phyloP scores from a whole-genome alignment of 35 echinoderm and acorn worm species.

The Lytechinus variegatus region DNA sequence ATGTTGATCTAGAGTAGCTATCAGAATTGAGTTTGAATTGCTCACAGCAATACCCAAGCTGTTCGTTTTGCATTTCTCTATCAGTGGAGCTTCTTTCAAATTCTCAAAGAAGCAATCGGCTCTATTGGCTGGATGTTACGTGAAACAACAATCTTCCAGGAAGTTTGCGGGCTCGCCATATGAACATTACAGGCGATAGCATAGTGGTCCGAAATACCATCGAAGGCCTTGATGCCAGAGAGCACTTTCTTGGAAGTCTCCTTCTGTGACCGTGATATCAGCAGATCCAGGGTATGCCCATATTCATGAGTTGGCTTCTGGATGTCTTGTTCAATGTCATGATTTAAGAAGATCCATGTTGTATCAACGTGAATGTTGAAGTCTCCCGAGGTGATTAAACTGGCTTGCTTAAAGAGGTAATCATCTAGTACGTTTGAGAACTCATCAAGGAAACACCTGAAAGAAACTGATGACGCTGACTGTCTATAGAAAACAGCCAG shows the following conservation, averaged over 20 bases:
- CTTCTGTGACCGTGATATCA: neutral
- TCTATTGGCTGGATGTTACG: neutral
- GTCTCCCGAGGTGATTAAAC: neutral
- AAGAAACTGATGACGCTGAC: no score
- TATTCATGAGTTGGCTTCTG: neutral
- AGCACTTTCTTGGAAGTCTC: neutral
- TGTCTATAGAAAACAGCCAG: no score
- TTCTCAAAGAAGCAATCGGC: neutral
- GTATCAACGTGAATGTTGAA: neutral
- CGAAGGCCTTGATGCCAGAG: neutral
- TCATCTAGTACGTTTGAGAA: neutral
- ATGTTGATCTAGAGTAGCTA: conserved; percentile 18
- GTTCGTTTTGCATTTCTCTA: neutral
- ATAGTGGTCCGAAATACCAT: neutral
- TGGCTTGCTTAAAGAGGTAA: neutral
- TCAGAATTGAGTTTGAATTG: conserved; percentile 25
- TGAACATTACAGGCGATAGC: neutral
- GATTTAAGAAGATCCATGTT: neutral
- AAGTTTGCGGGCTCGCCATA: neutral
- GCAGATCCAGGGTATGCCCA: neutral
- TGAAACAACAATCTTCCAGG: neutral
- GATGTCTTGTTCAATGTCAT: neutral
- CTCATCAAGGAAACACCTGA: neutral
- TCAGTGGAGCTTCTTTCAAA: neutral
- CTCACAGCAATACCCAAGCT: neutral